phyloP scores from a whole-genome alignment of 2,888 invertebrate species.

The Drosophila pseudotalamancana region DNA sequence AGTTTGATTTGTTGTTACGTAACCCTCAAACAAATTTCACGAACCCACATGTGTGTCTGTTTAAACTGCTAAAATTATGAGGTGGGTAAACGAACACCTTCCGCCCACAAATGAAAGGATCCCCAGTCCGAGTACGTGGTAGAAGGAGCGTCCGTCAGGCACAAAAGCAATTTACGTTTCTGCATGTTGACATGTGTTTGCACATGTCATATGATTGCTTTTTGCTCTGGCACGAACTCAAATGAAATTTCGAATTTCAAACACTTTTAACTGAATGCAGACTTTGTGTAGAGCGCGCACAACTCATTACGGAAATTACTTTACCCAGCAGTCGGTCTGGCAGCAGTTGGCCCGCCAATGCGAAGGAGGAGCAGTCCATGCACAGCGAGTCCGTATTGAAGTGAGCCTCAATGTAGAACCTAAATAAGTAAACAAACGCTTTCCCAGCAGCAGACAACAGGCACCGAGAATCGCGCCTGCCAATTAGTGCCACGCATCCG shows the following conservation, averaged over 20 bases:
- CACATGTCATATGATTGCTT: constrained; percentile 68
- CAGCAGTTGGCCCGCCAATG: constrained; percentile 3
- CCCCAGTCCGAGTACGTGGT: constrained; percentile 6
- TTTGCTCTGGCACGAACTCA: constrained; percentile 43
- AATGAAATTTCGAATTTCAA: constrained; percentile 70
- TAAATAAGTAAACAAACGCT: constrained; percentile 61
- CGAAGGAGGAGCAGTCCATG: constrained; percentile 11
- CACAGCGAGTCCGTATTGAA: constrained; percentile 69
- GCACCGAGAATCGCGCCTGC: constrained; percentile 16
- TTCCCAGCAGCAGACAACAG: constrained; percentile 8
- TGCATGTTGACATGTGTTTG: constrained; percentile 42
- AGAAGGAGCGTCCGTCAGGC: constrained; percentile 5
- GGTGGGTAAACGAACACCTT: neutral
- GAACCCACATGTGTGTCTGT: no score
- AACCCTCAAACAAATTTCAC: no score
- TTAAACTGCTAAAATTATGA: neutral
- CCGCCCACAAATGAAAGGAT: constrained; percentile 1
- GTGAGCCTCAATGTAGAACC: constrained; percentile 40
- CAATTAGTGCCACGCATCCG: constrained; percentile 37
- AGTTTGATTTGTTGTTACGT: no score
- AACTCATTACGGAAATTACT: constrained; percentile 80
- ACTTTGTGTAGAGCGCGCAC: constrained; percentile 39
- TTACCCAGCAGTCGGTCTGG: constrained; percentile 43
- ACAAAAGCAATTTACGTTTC: constrained; percentile 66
- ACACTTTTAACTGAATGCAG: constrained; percentile 68